Evolutionary conservation across 2,797 vertebrate genomes (phyloP).

Genomic region (Tinamus major): DNA sequence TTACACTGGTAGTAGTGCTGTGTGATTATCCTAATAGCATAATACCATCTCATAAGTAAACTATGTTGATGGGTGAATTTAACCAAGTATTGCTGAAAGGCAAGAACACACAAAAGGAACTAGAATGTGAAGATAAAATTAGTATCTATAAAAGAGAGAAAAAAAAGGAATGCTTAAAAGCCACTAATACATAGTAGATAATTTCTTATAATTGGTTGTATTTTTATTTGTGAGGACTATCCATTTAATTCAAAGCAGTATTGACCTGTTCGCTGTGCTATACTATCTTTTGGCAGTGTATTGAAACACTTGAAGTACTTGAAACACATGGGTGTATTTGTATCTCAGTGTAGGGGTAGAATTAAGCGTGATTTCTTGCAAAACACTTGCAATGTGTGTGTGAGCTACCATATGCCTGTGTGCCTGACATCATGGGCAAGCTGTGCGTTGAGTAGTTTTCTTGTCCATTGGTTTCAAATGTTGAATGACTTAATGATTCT

Average conservation of each 20-base stretch:
- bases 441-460: not conserved
- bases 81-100: not conserved
- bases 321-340: not conserved
- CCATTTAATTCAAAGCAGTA: not conserved
- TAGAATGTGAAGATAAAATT: not conserved
- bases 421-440: not conserved
- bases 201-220: not conserved
- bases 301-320: not conserved
- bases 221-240: not conserved
- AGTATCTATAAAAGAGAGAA: not conserved
- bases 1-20: not conserved
- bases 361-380: not conserved
- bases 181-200: not conserved
- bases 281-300: not conserved
- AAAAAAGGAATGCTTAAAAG: not conserved
- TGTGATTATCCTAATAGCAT: conserved; percentile 6
- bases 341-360: not conserved
- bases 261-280: not conserved
- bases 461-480: not conserved
- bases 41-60: not conserved
- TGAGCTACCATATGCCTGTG: not conserved
- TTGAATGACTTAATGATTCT: not conserved
- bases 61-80: not conserved
- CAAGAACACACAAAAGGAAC: not conserved
- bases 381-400: not conserved